These are phyloP conservation scores for Girardinichthys multiradiatus DNA, from an alignment of 2,113 vertebrate genomes.

Conservation along the genomic window DNA sequence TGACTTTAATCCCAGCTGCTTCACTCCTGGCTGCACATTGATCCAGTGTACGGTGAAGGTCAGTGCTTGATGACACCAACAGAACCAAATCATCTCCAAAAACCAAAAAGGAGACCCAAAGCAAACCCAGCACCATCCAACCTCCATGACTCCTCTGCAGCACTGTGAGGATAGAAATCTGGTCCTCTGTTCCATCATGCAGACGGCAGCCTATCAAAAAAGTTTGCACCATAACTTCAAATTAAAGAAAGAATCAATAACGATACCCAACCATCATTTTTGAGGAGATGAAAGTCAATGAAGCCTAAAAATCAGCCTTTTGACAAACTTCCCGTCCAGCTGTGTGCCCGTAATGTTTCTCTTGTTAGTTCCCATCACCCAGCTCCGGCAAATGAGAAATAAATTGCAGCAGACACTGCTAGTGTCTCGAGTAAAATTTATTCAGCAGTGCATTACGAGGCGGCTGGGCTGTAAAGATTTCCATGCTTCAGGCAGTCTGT, in stretches of 20 bases:
- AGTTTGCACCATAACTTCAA: too few relatives aligned
- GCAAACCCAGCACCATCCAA: background rate
- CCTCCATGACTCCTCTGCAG: too few relatives aligned
- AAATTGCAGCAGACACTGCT: constrained; percentile 1
- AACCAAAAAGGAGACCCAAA: background rate
- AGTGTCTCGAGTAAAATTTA: constrained; percentile 3
- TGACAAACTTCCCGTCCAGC: background rate
- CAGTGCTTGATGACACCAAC: too few relatives aligned
- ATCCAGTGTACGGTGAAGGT: too few relatives aligned
- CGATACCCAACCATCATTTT: background rate
- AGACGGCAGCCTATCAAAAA: too few relatives aligned
- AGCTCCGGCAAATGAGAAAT: constrained; percentile 19
- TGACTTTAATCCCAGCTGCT: too few relatives aligned
- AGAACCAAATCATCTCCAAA: background rate
- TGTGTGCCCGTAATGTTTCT: background rate
- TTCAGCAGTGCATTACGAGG: background rate
- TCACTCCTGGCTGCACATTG: too few relatives aligned
- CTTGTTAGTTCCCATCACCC: background rate
- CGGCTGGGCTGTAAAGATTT: constrained; percentile 7
- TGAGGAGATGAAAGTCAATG: background rate
- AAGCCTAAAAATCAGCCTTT: background rate
- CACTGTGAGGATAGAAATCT: too few relatives aligned
- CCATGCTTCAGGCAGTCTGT: constrained; percentile 10
- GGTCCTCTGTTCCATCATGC: too few relatives aligned
- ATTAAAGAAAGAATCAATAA: background rate